phyloP scores from a whole-genome alignment of 2,797 vertebrate genomes.

The Enteromius argenteus region DNA sequence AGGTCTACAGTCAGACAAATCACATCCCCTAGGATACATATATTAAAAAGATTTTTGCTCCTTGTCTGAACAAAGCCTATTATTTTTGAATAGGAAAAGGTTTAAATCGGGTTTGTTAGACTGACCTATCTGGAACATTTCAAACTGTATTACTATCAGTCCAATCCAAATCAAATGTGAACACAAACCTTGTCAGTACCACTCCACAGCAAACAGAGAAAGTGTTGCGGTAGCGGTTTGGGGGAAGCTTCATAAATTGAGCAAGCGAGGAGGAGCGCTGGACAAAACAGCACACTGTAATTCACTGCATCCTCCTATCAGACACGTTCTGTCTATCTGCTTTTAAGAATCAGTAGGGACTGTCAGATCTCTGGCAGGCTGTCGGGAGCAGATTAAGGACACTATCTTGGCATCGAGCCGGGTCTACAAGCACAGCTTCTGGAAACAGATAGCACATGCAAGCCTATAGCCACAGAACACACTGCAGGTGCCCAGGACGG shows the following conservation, averaged over 20 bases:
- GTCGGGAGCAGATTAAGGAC: slow-evolving; percentile 77
- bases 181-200: slow-evolving; percentile 31
- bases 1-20: background rate
- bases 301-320: slow-evolving; percentile 55
- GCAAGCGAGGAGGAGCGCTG: slow-evolving; percentile 17
- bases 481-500: slow-evolving; percentile 37
- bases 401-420: slow-evolving; percentile 69
- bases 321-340: slow-evolving; percentile 63
- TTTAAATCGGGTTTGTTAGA: slow-evolving; percentile 2
- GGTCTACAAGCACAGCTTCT: slow-evolving; percentile 70
- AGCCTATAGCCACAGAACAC: slow-evolving; percentile 47
- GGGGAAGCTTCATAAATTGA: slow-evolving; percentile 43
- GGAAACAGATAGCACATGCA: slow-evolving; percentile 71
- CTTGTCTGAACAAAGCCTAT: background rate
- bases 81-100: slow-evolving; percentile 24
- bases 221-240: slow-evolving; percentile 33
- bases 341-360: slow-evolving; percentile 70
- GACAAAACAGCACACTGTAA: slow-evolving; percentile 54
- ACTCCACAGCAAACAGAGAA: slow-evolving; percentile 19
- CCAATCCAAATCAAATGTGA: slow-evolving; percentile 29
- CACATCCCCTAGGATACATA: background rate
- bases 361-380: slow-evolving; percentile 78
- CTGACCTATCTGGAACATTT: slow-evolving; percentile 43
- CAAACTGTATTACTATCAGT: slow-evolving; percentile 37
- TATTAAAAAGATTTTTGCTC: background rate